A percentile compares a stretch with the other conserved stretches of the same genome.
These are phyloP conservation scores for Rhadinocentrus ornatus DNA, from an alignment of 2,797 vertebrate species.

Conservation along the genomic window DNA sequence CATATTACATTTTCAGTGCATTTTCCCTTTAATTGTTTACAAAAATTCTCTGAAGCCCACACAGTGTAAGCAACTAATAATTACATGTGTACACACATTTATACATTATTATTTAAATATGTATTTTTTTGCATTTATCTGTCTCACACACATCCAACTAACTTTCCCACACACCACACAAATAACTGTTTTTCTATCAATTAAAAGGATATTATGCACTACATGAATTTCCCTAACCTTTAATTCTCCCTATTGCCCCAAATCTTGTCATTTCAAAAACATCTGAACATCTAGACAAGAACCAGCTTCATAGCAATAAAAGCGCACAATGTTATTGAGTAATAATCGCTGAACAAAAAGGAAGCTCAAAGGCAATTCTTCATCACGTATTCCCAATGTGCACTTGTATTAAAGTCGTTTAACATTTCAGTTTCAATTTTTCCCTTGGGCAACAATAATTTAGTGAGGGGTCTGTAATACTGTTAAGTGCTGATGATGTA, in stretches of 20 bases:
- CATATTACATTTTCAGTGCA: not conserved
- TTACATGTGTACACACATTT: not conserved
- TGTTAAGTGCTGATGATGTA: constrained; percentile 74
- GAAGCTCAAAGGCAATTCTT: constrained; percentile 31
- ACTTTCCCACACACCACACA: not conserved
- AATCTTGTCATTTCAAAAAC: not conserved
- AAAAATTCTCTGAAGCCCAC: not conserved
- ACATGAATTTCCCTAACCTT: not conserved
- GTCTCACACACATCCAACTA: not conserved
- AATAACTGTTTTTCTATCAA: not conserved
- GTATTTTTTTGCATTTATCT: not conserved
- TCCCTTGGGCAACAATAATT: constrained; percentile 50
- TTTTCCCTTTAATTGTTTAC: not conserved
- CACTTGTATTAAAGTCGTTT: constrained; percentile 69
- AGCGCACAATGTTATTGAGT: not conserved
- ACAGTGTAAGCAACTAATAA: not conserved
- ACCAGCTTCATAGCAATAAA: not conserved
- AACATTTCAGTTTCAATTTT: constrained; percentile 64
- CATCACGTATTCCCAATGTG: constrained; percentile 53
- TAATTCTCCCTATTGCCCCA: not conserved
- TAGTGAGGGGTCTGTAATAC: constrained; percentile 57
- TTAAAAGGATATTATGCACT: not conserved
- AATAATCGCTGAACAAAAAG: constrained; percentile 15
- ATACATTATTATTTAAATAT: not conserved
- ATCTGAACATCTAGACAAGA: not conserved